phyloP scores from a whole-genome alignment of 2,113 vertebrate species.

The Dasyprocta punctata region DNA sequence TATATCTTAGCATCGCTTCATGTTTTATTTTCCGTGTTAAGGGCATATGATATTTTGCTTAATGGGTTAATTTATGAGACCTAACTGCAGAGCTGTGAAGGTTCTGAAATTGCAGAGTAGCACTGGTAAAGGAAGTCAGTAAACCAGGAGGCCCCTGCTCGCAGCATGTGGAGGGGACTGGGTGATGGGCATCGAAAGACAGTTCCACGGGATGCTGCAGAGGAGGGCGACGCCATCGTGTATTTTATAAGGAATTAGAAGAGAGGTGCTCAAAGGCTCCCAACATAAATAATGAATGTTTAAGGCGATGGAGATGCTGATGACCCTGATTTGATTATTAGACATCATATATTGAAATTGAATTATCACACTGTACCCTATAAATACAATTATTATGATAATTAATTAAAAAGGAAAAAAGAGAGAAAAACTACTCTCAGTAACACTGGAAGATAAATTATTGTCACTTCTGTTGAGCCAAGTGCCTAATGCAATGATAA shows the following conservation, averaged over 20 bases:
- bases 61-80: background rate
- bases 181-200: too few species aligned
- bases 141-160: background rate
- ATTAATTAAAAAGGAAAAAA: background rate
- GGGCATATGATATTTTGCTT: background rate
- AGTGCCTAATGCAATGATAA: background rate
- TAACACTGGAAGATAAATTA: background rate
- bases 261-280: background rate
- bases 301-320: background rate
- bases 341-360: background rate
- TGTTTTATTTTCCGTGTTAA: constrained; percentile 15
- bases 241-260: background rate
- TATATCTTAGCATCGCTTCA: background rate
- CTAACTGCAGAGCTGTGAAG: background rate
- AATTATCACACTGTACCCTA: background rate
- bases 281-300: background rate
- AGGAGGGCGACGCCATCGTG: background rate
- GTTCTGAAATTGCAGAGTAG: background rate
- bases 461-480: background rate
- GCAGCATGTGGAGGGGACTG: too few species aligned
- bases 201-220: background rate
- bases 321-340: background rate
- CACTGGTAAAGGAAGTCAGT: background rate
- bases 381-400: background rate
- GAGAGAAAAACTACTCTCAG: background rate